These are phyloP conservation scores for Buceros bicornis DNA, from an alignment of 2,797 vertebrate genomes.

Conservation along the genomic window DNA sequence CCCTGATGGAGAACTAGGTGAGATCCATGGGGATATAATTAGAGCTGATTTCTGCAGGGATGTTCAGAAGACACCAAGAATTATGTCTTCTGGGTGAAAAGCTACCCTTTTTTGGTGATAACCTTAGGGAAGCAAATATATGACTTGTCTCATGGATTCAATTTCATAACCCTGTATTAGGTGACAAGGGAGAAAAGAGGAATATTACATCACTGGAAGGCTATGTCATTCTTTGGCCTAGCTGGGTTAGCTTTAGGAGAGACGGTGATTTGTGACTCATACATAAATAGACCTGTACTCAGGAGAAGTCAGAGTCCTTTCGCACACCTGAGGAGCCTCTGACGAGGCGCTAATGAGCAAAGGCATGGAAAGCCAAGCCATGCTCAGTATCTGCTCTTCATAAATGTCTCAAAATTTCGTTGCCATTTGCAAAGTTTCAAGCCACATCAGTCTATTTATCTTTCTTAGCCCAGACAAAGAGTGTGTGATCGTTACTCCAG, in stretches of 20 bases:
- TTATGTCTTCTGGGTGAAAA: conserved; percentile 6
- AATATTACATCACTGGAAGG: conserved; percentile 19
- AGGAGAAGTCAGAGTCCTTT: conserved; percentile 15
- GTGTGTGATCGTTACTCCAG: neutral
- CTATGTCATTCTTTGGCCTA: conserved; percentile 28
- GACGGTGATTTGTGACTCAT: conserved; percentile 39
- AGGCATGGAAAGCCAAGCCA: neutral
- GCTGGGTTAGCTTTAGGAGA: conserved; percentile 14
- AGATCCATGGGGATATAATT: neutral
- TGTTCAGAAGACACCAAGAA: neutral
- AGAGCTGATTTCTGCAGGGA: neutral
- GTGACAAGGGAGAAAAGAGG: conserved; percentile 22
- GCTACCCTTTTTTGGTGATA: neutral
- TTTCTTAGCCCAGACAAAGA: neutral
- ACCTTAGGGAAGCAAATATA: conserved; percentile 20
- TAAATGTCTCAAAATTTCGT: neutral
- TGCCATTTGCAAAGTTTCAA: conserved; percentile 43
- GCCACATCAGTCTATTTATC: conserved; percentile 15
- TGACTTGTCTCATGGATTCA: neutral
- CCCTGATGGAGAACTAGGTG: neutral
- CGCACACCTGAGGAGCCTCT: conserved; percentile 31
- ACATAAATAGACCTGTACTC: conserved; percentile 16
- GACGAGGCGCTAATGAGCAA: neutral
- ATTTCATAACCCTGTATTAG: conserved; percentile 32
- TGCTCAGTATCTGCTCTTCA: conserved; percentile 2